Conservation (phyloP, 2,888 invertebrate genomes). For the Mechanitis mazaeus region DNA sequence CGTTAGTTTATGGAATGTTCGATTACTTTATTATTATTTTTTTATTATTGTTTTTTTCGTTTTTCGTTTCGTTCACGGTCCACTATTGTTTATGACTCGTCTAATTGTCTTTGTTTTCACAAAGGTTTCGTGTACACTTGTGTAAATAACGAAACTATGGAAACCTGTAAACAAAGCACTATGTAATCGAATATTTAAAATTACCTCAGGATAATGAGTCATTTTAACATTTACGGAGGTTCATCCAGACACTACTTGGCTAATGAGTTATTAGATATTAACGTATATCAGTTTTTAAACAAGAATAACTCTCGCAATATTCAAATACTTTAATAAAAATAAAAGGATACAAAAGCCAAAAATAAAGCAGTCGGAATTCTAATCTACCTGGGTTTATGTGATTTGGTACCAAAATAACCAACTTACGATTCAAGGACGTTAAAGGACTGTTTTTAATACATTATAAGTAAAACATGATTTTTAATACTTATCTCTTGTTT, state of each 20-base stretch:
- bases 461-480: too few species aligned
- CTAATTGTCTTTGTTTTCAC: conserved; percentile 49
- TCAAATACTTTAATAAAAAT: conserved; percentile 8
- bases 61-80: conserved; percentile 40
- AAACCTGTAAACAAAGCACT: conserved; percentile 48
- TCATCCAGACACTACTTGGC: conserved; percentile 31
- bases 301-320: conserved; percentile 12
- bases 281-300: conserved; percentile 1
- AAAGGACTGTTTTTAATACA: conserved; percentile 9
- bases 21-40: conserved; percentile 39
- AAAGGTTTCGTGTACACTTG: conserved; percentile 60
- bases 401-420: conserved; percentile 14
- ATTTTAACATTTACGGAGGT: conserved; percentile 42
- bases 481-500: too few species aligned
- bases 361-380: conserved; percentile 27
- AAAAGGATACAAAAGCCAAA: conserved; percentile 15
- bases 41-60: conserved; percentile 43
- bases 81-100: conserved; percentile 42
- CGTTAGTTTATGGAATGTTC: conserved; percentile 69
- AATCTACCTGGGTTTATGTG: conserved; percentile 27
- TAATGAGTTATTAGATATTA: conserved; percentile 14
- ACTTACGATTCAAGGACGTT: conserved; percentile 23
- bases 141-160: conserved; percentile 55
- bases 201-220: conserved; percentile 49
- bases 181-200: conserved; percentile 49